Conservation (phyloP, 2,113 vertebrate genomes). For the Ramphastos sulfuratus region DNA sequence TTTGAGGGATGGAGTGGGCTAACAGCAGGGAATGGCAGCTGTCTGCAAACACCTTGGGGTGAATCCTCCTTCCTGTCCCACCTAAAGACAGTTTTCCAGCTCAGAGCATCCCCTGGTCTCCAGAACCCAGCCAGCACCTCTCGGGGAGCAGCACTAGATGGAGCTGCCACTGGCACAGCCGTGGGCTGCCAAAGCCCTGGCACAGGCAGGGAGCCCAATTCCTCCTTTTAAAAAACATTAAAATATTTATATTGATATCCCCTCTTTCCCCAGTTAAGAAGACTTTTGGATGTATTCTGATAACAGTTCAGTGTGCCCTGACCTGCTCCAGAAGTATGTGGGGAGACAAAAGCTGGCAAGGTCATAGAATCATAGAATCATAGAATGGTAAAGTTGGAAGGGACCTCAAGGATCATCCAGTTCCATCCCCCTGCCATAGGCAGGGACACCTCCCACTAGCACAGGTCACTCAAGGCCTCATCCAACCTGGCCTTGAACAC, state of each 20-base stretch:
- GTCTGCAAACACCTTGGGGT: accelerated
- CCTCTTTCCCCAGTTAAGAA: not conserved
- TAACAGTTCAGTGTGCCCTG: not conserved
- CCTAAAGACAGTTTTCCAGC: accelerated
- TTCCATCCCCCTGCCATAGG: too few species aligned
- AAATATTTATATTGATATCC: too few species aligned
- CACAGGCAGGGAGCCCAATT: accelerated
- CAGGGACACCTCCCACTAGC: too few species aligned
- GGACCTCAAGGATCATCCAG: too few species aligned
- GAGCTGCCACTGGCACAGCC: not conserved
- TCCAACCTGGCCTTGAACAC: too few species aligned
- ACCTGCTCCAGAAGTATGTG: not conserved
- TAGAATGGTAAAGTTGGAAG: too few species aligned
- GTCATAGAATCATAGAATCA: too few species aligned
- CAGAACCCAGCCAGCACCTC: not conserved
- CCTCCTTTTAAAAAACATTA: not conserved
- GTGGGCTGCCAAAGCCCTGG: not conserved
- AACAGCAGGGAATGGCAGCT: accelerated
- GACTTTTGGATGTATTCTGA: not conserved
- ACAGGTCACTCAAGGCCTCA: too few species aligned
- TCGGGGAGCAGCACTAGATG: not conserved
- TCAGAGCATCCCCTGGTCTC: not conserved
- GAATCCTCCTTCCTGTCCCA: accelerated
- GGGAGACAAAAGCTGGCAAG: too few species aligned
- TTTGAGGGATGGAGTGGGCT: not conserved